Percentiles rank a stretch among this genome's conserved stretches.
These are phyloP conservation scores for Telmatherina bonti DNA, from an alignment of 2,797 vertebrate genomes.

Conservation along the genomic window DNA sequence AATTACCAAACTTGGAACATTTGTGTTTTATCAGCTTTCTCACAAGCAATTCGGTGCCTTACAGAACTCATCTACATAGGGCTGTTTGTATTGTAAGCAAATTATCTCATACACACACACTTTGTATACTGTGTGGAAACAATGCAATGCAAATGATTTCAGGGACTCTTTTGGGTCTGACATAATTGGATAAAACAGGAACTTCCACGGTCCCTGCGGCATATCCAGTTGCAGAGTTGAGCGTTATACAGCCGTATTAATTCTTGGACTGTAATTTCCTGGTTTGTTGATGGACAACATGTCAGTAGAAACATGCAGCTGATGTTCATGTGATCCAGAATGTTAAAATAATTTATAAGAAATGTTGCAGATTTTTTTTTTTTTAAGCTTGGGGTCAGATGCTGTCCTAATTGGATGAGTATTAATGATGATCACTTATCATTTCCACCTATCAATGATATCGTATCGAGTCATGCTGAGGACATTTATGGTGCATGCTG, in stretches of 20 bases:
- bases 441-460: not conserved
- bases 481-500: not conserved
- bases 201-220: conserved; percentile 5
- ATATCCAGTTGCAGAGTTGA: conserved; percentile 3
- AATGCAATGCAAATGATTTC: conserved; percentile 12
- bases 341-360: too few relatives aligned
- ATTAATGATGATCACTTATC: conserved; percentile 1
- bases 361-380: not conserved
- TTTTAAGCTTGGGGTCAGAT: not conserved
- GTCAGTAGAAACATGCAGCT: not conserved
- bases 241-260: not conserved
- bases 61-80: conserved; percentile 14
- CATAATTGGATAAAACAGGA: conserved; percentile 14
- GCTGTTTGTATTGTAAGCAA: not conserved
- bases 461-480: not conserved
- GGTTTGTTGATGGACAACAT: not conserved
- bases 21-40: conserved; percentile 19
- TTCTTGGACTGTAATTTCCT: not conserved
- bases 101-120: conserved; percentile 6
- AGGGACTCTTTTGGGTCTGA: not conserved
- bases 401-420: not conserved
- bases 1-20: not conserved
- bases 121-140: not conserved
- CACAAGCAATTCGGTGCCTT: not conserved
- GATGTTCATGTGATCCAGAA: not conserved